Evolutionary conservation across 2,113 vertebrate species (phyloP).

Genomic region (Alces alces): DNA sequence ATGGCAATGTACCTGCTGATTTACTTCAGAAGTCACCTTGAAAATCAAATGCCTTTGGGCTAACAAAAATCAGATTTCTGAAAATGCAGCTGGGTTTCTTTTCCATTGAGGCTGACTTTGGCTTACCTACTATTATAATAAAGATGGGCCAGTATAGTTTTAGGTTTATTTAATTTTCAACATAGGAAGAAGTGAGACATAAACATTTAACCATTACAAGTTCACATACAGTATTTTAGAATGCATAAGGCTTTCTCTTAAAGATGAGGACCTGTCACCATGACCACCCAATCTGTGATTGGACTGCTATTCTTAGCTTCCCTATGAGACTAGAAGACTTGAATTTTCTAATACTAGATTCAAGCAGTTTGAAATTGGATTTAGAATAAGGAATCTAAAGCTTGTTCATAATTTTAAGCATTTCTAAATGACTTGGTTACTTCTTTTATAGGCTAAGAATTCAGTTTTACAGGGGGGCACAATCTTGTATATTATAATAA

Average conservation of each 20-base stretch:
- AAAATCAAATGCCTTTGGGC: neutral
- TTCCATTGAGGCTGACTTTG: neutral
- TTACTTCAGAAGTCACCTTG: neutral
- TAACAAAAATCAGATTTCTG: neutral
- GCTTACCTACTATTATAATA: neutral
- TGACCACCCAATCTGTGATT: neutral
- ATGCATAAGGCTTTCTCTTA: neutral
- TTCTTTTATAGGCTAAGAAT: constrained; percentile 24
- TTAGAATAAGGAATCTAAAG: constrained; percentile 12
- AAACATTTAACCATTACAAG: constrained; percentile 15
- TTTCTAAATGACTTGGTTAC: neutral
- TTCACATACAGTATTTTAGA: neutral
- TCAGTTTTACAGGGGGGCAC: neutral
- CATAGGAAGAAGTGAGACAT: neutral
- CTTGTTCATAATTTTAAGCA: constrained; percentile 9
- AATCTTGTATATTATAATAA: neutral
- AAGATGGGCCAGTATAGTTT: neutral
- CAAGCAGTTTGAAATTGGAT: neutral
- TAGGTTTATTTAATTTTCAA: neutral
- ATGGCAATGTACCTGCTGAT: neutral
- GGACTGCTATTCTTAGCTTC: neutral
- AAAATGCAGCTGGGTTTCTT: neutral
- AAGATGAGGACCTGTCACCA: neutral
- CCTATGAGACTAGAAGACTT: neutral
- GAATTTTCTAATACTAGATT: neutral